Percentiles rank a stretch among this genome's conserved stretches.
Conservation (phyloP, 2,113 vertebrate species). For the Strix aluco region DNA sequence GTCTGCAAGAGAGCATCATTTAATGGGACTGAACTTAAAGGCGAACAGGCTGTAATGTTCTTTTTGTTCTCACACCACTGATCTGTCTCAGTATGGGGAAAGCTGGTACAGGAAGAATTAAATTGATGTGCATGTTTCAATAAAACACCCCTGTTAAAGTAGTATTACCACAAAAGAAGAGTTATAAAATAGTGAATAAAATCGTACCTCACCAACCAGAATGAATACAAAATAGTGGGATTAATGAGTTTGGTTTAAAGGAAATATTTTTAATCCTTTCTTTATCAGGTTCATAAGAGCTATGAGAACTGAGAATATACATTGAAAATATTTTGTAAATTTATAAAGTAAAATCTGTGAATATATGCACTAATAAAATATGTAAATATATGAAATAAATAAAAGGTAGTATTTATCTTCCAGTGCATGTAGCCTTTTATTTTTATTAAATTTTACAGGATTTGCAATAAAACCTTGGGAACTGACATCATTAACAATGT, state of each 20-base stretch:
- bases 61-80: background rate
- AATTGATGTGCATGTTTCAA: background rate
- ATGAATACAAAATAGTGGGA: background rate
- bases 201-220: background rate
- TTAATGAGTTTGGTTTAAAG: background rate
- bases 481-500: background rate
- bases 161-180: background rate
- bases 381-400: background rate
- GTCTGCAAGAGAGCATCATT: background rate
- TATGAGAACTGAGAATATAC: background rate
- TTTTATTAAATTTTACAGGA: background rate
- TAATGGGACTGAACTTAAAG: slow-evolving; percentile 27
- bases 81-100: background rate
- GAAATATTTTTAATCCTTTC: background rate
- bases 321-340: background rate
- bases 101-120: background rate
- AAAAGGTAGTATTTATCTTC: background rate
- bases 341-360: background rate
- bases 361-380: background rate
- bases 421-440: background rate
- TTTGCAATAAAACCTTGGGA: background rate
- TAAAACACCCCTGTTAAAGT: background rate
- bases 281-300: fast-evolving
- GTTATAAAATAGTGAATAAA: background rate
- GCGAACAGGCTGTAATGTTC: background rate